Evolutionary conservation across 2,113 vertebrate species (phyloP).

Genomic region (Sus scrofa): T2T-Sscrofa CM000820.6:53688001-53688500

Average conservation of each 20-base stretch:
- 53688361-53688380: not conserved
- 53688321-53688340: not conserved
- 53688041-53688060: not conserved
- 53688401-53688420: not conserved
- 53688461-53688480: not conserved
- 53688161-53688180: too few species aligned
- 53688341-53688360: not conserved
- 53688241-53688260: not conserved
- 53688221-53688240: not conserved
- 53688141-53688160: not conserved
- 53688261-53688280: not conserved
- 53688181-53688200: not conserved
- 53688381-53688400: not conserved
- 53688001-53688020: not conserved
- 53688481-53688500: not conserved
- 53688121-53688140: accelerated
- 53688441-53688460: not conserved
- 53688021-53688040: not conserved
- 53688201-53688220: not conserved
- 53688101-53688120: accelerated
- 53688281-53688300: not conserved
- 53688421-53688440: not conserved
- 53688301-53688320: not conserved
- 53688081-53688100: not conserved
- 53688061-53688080: not conserved